These are phyloP conservation scores for Nanger granti DNA, from an alignment of 2,113 vertebrate genomes.

Conservation along the genomic window DNA sequence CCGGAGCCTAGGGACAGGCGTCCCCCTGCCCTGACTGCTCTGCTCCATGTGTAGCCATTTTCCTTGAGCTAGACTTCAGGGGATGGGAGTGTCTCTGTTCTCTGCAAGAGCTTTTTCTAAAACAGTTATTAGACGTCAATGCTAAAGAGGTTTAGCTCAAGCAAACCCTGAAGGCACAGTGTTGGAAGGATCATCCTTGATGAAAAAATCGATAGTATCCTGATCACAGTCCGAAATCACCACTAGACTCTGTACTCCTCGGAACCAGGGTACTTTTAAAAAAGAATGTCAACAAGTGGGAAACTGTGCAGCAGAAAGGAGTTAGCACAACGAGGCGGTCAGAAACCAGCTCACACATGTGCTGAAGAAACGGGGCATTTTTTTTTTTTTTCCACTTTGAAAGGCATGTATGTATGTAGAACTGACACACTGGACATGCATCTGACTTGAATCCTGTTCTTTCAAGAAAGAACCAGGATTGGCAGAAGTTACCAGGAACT, in stretches of 20 bases:
- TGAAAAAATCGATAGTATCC: neutral
- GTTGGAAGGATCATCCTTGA: neutral
- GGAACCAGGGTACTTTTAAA: neutral
- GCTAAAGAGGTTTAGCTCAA: neutral
- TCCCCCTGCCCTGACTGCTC: neutral
- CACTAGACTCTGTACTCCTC: neutral
- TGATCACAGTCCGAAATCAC: neutral
- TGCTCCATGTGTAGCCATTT: neutral
- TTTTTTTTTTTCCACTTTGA: neutral
- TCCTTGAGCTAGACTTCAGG: neutral
- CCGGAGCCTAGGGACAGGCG: neutral
- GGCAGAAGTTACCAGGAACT: neutral
- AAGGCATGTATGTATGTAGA: neutral
- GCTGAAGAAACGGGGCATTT: neutral
- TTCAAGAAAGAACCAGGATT: neutral
- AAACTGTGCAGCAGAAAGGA: neutral
- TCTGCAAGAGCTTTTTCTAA: neutral
- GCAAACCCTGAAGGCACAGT: neutral
- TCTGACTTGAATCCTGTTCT: neutral
- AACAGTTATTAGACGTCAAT: neutral
- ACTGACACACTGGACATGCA: neutral
- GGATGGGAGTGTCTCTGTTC: neutral
- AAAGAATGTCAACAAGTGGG: neutral
- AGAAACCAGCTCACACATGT: neutral
- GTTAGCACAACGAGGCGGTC: fast-evolving